Evolutionary conservation across 1,140 invertebrate species (phyloP).

Genomic region (Drosophila ercepeae): DNA sequence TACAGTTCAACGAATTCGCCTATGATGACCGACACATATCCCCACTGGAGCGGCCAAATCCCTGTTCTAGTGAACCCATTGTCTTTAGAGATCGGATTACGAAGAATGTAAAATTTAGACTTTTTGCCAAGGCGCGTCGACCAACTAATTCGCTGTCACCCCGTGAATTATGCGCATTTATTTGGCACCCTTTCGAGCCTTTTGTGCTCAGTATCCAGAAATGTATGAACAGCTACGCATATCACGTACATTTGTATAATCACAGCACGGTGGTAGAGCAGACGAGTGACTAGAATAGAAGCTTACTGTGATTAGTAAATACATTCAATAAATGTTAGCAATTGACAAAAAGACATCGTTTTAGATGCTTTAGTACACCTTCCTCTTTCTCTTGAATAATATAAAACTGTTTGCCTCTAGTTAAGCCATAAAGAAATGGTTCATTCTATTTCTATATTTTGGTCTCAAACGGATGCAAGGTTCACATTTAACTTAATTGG

Average conservation of each 20-base stretch:
- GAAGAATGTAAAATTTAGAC: conserved; percentile 85
- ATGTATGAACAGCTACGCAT: conserved; percentile 97
- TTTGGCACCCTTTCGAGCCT: conserved; percentile 98
- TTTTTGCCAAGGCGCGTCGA: conserved; percentile 41
- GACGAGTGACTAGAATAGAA: conserved; percentile 2
- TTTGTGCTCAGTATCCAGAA: conserved; percentile 98
- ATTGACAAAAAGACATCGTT: no score
- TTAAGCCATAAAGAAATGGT: no score
- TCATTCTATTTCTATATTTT: background rate
- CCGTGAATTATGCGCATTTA: conserved; percentile 95
- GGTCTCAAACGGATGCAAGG: background rate
- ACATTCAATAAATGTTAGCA: background rate
- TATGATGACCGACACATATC: conserved; percentile 99
- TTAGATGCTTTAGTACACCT: no score
- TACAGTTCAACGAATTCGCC: conserved; percentile 96
- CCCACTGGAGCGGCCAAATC: conserved; percentile 96
- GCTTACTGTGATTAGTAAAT: background rate
- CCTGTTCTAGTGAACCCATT: conserved; percentile 95
- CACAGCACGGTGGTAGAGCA: conserved; percentile 82
- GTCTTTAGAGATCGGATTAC: conserved; percentile 87
- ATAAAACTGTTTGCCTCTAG: no score
- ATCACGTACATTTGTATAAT: conserved; percentile 94
- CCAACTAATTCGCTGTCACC: conserved; percentile 2
- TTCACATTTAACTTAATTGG: no score
- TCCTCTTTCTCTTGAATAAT: no score